Conservation (phyloP, 1,140 invertebrate genomes). For the Heliconius congener region DNA sequence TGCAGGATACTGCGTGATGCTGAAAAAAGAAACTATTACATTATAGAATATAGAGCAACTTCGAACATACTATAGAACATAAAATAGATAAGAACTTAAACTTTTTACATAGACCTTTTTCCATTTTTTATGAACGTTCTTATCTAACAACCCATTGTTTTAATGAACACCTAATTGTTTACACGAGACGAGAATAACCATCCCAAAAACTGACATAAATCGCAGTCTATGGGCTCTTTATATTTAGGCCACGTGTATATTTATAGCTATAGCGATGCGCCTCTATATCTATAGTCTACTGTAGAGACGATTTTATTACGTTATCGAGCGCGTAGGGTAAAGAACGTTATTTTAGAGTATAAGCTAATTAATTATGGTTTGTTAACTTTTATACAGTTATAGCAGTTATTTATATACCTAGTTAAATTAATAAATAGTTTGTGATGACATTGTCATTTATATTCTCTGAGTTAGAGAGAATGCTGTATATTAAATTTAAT, state of each 20-base stretch:
- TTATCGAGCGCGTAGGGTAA: not conserved
- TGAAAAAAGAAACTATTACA: not conserved
- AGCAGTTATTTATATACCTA: not conserved
- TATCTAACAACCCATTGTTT: conserved; percentile 20
- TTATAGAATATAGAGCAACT: too few relatives aligned
- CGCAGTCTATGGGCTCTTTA: conserved; percentile 44
- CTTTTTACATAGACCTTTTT: not conserved
- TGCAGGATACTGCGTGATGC: too few relatives aligned
- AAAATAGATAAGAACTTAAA: too few relatives aligned
- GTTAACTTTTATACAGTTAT: too few relatives aligned
- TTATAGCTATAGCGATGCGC: not conserved
- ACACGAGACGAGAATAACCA: conserved; percentile 35
- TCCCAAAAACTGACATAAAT: conserved; percentile 43
- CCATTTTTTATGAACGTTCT: not conserved
- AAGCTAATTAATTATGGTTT: not conserved
- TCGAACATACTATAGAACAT: too few relatives aligned
- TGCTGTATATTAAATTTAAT: too few relatives aligned
- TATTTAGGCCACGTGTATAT: conserved; percentile 49
- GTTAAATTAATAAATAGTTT: not conserved
- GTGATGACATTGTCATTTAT: too few relatives aligned
- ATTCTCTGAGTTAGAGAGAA: too few relatives aligned
- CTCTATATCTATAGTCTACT: not conserved
- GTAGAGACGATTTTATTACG: not conserved
- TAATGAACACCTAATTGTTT: conserved; percentile 33
- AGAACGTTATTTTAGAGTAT: not conserved